phyloP scores from a whole-genome alignment of 2,888 invertebrate species.

The Cacoxenus indagator region DNA sequence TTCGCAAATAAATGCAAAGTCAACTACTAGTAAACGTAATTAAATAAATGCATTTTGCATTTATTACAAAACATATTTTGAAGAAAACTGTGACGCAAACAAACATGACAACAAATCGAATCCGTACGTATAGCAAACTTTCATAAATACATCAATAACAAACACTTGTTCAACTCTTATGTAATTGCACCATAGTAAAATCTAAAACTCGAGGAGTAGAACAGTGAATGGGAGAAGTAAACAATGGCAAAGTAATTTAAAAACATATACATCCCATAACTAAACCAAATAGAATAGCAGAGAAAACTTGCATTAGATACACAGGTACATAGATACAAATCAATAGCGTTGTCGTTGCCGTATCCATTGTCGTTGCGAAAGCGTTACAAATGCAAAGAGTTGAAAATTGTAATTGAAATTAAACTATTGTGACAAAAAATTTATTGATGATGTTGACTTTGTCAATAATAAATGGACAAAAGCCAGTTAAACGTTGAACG shows the following conservation, averaged over 20 bases:
- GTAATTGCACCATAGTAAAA: constrained; percentile 44
- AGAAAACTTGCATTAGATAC: not conserved
- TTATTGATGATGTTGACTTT: constrained; percentile 7
- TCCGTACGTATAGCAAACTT: not conserved
- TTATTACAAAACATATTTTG: not conserved
- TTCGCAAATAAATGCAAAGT: too few species aligned
- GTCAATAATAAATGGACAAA: constrained; percentile 9
- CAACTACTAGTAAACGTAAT: constrained; percentile 47
- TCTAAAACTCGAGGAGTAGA: not conserved
- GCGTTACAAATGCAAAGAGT: constrained; percentile 1
- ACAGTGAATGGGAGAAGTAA: not conserved
- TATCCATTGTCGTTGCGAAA: not conserved
- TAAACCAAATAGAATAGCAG: constrained; percentile 46
- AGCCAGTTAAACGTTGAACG: constrained; percentile 47
- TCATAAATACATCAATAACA: constrained; percentile 54
- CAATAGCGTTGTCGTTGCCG: not conserved
- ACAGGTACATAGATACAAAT: not conserved
- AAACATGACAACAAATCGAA: constrained; percentile 32
- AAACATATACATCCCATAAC: constrained; percentile 57
- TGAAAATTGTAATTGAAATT: not conserved
- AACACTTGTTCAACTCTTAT: constrained; percentile 56
- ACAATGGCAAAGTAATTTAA: not conserved
- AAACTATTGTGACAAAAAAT: constrained; percentile 8
- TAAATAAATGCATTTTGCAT: constrained; percentile 49
- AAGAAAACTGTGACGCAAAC: not conserved